Base-by-base conservation (phyloP, 2,888 invertebrate species). In the Eupithecia exiguata region DNA sequence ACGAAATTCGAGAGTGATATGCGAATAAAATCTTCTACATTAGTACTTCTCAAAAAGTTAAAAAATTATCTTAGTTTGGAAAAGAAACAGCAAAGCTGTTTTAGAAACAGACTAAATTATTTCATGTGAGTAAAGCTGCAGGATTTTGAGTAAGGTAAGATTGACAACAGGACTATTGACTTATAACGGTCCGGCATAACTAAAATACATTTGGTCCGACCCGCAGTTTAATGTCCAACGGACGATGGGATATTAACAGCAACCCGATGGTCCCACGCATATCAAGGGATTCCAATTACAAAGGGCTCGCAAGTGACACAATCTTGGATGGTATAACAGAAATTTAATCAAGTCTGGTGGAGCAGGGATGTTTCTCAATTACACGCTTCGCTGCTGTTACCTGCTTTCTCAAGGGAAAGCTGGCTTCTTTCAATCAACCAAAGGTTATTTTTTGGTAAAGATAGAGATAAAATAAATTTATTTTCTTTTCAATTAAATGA, bases 311-410 rank as follows among this genome's bases (percentile, higher is more conserved):
- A 77, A 75, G 74, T 79, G 74, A 74, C 72, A 75, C 75, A 72
- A 74, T 78, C 71, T 77, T 71, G 71, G 77, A 69, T 71, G 71
- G 66, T 69, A 66, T 72, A 77, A 75, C 70, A 79, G 73, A 79
- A 79, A 76, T 78, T 76, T 80, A 78, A 78, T 80, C 79, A 76
- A 77, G 72, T 71, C 76, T 76, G 68, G 66, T 69, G 74, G 75
- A 77, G 58, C 68, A 66, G 70, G 63, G 67, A 69, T 78, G 74
- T 72, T 75, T 74, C 74, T 75, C 78, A 76, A 77, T 78, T 79
- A 80, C 75, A 78, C 74, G 79, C 73, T 68, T 63, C 71, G 68
- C 70, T 75, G 76, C 72, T 69, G 72, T 68, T 61, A 62, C 62
- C 18, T 62, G 62, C 36, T 25, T 69, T 70, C 68, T 25, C 69